A percentile compares a stretch with the other conserved stretches of the same genome.
Evolutionary conservation across 2,113 vertebrate species (phyloP).

Genomic region (Eulemur rufifrons): DNA sequence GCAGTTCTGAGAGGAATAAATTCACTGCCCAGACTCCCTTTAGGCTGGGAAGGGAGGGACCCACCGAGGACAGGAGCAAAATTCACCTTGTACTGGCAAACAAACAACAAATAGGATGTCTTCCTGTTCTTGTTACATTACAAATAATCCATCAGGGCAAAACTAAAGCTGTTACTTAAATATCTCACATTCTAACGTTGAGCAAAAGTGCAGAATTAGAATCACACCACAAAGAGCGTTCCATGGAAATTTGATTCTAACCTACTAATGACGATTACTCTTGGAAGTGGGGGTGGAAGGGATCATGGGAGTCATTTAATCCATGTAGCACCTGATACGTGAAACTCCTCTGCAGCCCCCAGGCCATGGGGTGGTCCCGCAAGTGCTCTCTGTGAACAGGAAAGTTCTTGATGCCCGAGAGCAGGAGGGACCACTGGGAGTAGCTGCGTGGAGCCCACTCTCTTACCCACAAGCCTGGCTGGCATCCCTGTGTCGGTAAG

Average conservation of each 20-base stretch:
- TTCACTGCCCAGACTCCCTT: neutral
- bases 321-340: too few relatives aligned
- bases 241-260: neutral
- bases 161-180: neutral
- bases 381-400: fast-evolving
- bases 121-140: neutral
- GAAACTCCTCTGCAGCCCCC: neutral
- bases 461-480: too few relatives aligned
- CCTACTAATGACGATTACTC: neutral
- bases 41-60: neutral
- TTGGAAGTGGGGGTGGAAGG: neutral
- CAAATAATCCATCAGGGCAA: neutral
- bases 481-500: neutral
- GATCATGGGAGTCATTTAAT: fast-evolving
- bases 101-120: neutral
- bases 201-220: neutral
- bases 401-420: neutral
- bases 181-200: neutral
- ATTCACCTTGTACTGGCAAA: neutral
- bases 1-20: slow-evolving; percentile 45
- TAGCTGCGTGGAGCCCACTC: fast-evolving
- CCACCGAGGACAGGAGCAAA: neutral
- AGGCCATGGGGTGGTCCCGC: fast-evolving
- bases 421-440: too few relatives aligned
- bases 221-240: neutral